Evolutionary conservation across 2,888 invertebrate genomes (phyloP), one percentile per base, ranked within the genome.

Genomic region (Ptycholaimellus sp.): DNA sequence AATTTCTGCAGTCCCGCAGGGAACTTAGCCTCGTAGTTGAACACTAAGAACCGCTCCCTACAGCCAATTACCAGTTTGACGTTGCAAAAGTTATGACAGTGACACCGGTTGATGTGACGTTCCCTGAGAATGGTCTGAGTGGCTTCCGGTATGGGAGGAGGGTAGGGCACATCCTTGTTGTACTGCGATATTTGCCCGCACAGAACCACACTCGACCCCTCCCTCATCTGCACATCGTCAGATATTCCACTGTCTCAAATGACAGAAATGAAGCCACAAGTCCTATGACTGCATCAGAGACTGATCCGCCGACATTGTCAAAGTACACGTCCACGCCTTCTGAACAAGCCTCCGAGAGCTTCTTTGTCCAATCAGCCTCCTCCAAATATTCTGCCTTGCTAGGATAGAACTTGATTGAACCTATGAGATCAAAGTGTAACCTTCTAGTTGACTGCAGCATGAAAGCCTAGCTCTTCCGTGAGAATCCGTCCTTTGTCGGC

Each of bases 171-270:
- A 47, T 58, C 57, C 38, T 57, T 56, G 46, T 61, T 61, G 47
- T 62, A 62, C 27, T 53, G 48, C 4, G 61, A 51, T 34, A 61
- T 62, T 46, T 61, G 60, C 22, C 61, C 61, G 49, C 61, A 62
- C 32, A 62, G 48, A 17, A 62, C 49, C 3, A 61, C 49, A 38
- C 57, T 54, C 4, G 57, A 52, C 31, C 51, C 40, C 3, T 31
- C 30, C 19, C 48, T 52, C 60, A 61, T 61, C 59, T 61, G 46
- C 21, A 36, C 43, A 21, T 9, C 31, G 35, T 16, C 7, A 34
- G 2, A 11, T 9, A 23, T 9, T 23, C 7, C 6, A 23, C 32
- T 16, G 5, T 35, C 4, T 9, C n/a, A 18, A 13, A 13, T 19
- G 7, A 6, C 13, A 14, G 5, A 32, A 32, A 17, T 5, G 11